Conservation (phyloP, 2,797 vertebrate species). For the Dallia pectoralis region DNA sequence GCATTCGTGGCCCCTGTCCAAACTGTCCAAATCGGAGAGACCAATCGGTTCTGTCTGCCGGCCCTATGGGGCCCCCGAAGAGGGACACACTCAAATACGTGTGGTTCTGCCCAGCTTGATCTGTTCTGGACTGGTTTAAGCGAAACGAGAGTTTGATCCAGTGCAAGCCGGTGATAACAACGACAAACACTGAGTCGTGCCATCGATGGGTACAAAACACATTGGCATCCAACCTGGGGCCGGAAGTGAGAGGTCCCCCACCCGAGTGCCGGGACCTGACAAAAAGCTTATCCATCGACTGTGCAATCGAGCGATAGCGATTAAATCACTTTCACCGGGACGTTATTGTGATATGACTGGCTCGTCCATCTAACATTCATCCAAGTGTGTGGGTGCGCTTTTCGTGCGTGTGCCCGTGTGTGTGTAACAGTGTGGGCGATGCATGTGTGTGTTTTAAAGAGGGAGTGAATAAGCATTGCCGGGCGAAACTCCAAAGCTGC, state of each 20-base stretch:
- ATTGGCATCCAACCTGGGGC: slow-evolving; percentile 29
- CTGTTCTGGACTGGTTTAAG: slow-evolving; percentile 37
- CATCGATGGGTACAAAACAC: slow-evolving; percentile 22
- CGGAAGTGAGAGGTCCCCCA: slow-evolving; percentile 43
- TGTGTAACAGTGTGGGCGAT: not conserved
- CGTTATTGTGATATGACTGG: slow-evolving; percentile 45
- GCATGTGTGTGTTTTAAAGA: slow-evolving; percentile 20
- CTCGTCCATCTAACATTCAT: slow-evolving; percentile 58
- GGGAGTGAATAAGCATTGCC: slow-evolving; percentile 3
- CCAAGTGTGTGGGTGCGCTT: slow-evolving; percentile 24
- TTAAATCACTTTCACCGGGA: slow-evolving; percentile 66
- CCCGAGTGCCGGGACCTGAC: slow-evolving; percentile 44
- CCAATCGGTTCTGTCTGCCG: slow-evolving; percentile 16
- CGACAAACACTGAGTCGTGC: slow-evolving; percentile 53
- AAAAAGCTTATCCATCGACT: slow-evolving; percentile 60
- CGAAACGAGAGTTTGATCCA: slow-evolving; percentile 51
- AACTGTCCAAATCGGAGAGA: no score
- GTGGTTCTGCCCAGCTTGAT: slow-evolving; percentile 20
- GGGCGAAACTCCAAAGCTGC: slow-evolving; percentile 44
- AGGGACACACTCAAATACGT: slow-evolving; percentile 19
- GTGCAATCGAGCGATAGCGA: slow-evolving; percentile 62
- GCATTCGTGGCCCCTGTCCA: no score
- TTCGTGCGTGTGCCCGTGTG: not conserved
- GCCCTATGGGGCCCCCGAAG: slow-evolving; percentile 19
- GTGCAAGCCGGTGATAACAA: slow-evolving; percentile 52